Percentiles rank a stretch among this genome's conserved stretches.
Evolutionary conservation across 1,140 invertebrate species (phyloP).

Genomic region (Centruroides sculpturatus): DNA sequence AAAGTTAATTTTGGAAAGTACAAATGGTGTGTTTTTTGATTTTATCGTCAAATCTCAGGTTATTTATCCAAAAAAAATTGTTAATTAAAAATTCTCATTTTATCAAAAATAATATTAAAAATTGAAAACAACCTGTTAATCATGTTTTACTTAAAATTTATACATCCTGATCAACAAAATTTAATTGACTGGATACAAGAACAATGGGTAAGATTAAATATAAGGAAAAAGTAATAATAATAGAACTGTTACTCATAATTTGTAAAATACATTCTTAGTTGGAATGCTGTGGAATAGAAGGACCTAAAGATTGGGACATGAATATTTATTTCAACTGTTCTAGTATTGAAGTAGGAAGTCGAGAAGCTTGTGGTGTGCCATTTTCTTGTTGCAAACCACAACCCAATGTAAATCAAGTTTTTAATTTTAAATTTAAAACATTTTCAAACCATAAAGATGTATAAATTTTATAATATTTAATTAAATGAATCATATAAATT

Average conservation of each 20-base stretch:
- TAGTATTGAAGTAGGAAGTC: constrained; percentile 68
- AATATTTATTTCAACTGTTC: constrained; percentile 98
- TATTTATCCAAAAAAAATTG: no score
- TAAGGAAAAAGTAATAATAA: background rate
- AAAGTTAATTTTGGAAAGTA: no score
- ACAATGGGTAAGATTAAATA: constrained; percentile 59
- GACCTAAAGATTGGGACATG: constrained; percentile 87
- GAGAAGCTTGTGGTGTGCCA: constrained; percentile 92
- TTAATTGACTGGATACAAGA: constrained; percentile 98
- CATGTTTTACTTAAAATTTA: no score
- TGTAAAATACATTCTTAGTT: constrained; percentile 36
- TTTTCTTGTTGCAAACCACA: constrained; percentile 88
- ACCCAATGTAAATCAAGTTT: constrained; percentile 46
- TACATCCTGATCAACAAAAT: constrained; percentile 73
- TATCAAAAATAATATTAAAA: no score
- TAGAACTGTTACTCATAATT: constrained; percentile 1
- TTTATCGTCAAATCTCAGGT: no score
- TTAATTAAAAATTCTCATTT: no score
- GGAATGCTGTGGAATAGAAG: constrained; percentile 90
- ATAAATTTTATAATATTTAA: background rate
- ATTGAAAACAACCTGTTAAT: no score
- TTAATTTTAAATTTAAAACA: background rate
- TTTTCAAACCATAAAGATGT: background rate
- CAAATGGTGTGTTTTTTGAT: no score
- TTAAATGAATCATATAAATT: background rate